Evolutionary conservation across 2,113 vertebrate species (phyloP).

Genomic region (Tachysurus fulvidraco): DNA sequence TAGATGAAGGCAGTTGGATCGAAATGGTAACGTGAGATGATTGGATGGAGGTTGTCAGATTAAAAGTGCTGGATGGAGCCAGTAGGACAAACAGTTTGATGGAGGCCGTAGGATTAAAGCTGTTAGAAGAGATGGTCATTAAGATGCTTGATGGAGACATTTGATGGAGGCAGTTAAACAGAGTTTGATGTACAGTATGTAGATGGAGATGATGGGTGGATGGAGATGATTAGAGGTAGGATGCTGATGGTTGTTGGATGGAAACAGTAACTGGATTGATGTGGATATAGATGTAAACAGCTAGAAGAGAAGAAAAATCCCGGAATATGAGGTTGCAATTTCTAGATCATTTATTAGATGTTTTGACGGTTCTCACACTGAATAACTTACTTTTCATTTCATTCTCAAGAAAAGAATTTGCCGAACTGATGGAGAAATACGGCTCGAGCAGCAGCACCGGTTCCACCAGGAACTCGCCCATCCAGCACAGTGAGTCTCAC

Average conservation of each 20-base stretch:
- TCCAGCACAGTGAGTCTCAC: slow-evolving; percentile 71
- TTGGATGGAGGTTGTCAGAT: too few relatives aligned
- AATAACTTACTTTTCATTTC: not conserved
- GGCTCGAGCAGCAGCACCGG: slow-evolving; percentile 81
- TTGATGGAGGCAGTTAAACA: too few relatives aligned
- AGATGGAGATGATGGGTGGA: not conserved
- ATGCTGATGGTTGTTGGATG: not conserved
- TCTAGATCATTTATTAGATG: not conserved
- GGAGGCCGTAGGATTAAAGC: too few relatives aligned
- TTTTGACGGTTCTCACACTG: not conserved
- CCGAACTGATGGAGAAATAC: slow-evolving; percentile 85
- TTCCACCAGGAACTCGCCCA: slow-evolving; percentile 80
- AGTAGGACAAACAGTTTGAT: too few relatives aligned
- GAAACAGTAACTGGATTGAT: not conserved
- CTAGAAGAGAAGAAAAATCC: not conserved
- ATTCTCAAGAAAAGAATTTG: slow-evolving; percentile 81
- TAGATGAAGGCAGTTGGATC: too few relatives aligned
- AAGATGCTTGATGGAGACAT: too few relatives aligned
- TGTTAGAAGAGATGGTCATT: too few relatives aligned
- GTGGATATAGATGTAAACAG: not conserved
- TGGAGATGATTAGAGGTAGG: not conserved
- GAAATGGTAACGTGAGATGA: too few relatives aligned
- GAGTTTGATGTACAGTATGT: not conserved
- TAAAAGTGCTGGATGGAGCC: too few relatives aligned
- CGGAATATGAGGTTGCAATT: not conserved